Conservation (phyloP, 2,797 vertebrate genomes). For the Pempheris klunzingeri region DNA sequence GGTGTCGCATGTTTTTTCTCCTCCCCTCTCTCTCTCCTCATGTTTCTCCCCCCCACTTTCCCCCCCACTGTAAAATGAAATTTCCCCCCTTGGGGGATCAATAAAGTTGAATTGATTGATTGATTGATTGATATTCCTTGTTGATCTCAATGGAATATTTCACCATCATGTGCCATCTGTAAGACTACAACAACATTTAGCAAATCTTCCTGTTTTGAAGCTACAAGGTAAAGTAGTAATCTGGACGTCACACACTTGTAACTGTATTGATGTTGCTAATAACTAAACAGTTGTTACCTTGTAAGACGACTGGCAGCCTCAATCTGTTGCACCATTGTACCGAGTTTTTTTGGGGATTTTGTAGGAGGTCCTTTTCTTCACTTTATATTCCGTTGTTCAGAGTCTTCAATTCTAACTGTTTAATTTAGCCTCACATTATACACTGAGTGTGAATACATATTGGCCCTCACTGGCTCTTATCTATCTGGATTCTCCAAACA, state of each 20-base stretch:
- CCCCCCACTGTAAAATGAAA: too few species aligned
- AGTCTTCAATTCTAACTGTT: background rate
- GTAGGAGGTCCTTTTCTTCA: background rate
- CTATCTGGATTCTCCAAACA: background rate
- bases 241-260: background rate
- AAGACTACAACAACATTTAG: too few species aligned
- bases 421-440: background rate
- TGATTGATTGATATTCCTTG: too few species aligned
- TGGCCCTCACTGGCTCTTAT: background rate
- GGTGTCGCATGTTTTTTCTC: too few species aligned
- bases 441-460: constrained; percentile 1
- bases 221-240: background rate
- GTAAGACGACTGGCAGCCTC: background rate
- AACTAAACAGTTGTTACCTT: background rate
- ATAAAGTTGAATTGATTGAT: too few species aligned
- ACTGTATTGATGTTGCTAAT: background rate
- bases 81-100: too few species aligned
- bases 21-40: too few species aligned
- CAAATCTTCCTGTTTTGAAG: too few species aligned
- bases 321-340: background rate
- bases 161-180: too few species aligned
- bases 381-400: background rate
- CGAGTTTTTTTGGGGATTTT: background rate
- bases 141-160: too few species aligned
- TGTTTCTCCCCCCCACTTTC: too few species aligned